These are phyloP conservation scores for Blera fallax DNA, from an alignment of 2,888 invertebrate species.

Conservation along the genomic window DNA sequence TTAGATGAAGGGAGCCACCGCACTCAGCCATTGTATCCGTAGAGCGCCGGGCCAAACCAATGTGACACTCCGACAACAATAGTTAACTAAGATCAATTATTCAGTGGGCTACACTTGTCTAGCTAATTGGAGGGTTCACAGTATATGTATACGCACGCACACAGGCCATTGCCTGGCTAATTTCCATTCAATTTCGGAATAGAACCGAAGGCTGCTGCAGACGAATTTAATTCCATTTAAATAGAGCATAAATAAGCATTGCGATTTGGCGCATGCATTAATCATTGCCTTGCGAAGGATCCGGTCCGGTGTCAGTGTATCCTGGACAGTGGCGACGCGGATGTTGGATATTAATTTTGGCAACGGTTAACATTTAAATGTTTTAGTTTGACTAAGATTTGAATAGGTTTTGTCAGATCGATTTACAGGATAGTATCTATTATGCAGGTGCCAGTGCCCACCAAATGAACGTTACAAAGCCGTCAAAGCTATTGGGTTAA, in stretches of 20 bases:
- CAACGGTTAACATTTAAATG: conserved; percentile 37
- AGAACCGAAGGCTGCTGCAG: conserved; percentile 33
- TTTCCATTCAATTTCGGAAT: conserved; percentile 61
- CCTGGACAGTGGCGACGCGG: conserved; percentile 3
- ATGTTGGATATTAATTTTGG: conserved; percentile 53
- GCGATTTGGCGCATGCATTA: conserved; percentile 66
- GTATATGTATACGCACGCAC: background rate
- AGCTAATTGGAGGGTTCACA: conserved; percentile 57
- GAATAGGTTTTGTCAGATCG: conserved; percentile 33
- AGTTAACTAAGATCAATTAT: conserved; percentile 72
- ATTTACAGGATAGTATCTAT: background rate
- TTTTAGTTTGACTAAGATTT: conserved; percentile 32
- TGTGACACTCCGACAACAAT: conserved; percentile 56
- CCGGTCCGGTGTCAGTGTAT: background rate
- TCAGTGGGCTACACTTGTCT: conserved; percentile 50
- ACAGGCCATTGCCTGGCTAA: conserved; percentile 32
- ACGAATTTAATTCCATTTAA: conserved; percentile 61
- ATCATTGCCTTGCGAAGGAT: conserved; percentile 37
- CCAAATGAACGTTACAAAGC: background rate
- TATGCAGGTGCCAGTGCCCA: background rate
- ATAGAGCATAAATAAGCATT: conserved; percentile 67
- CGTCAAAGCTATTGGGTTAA: background rate
- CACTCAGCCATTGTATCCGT: conserved; percentile 27
- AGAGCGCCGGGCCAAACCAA: conserved; percentile 42
- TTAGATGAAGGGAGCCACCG: background rate